Evolutionary conservation across 2,113 vertebrate genomes (phyloP).

Genomic region (Anguilla japonica): DNA sequence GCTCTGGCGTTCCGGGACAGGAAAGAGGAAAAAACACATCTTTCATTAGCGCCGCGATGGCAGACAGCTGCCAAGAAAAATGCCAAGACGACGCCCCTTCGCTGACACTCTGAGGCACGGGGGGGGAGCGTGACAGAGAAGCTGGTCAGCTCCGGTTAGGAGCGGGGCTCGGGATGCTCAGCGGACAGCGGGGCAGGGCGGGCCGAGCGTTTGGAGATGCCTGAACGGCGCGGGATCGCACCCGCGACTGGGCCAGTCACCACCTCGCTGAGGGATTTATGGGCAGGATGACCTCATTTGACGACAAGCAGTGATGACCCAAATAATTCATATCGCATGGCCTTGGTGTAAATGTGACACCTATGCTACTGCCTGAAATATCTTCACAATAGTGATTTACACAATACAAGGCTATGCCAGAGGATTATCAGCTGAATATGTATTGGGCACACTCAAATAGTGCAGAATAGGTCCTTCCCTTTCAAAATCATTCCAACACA

Average conservation of each 20-base stretch:
- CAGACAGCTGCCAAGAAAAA: conserved; percentile 29
- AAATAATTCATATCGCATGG: neutral
- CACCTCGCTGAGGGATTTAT: neutral
- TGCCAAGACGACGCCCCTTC: conserved; percentile 9
- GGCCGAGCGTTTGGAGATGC: neutral
- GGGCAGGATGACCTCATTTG: neutral
- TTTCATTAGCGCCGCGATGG: conserved; percentile 27
- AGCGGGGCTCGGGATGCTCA: neutral
- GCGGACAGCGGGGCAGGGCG: neutral
- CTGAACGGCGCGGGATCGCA: neutral
- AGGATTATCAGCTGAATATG: neutral
- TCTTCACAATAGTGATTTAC: neutral
- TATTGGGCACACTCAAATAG: neutral
- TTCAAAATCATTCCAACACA: neutral
- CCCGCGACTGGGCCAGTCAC: neutral
- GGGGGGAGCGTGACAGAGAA: neutral
- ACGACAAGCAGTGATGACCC: neutral
- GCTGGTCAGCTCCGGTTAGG: conserved; percentile 18
- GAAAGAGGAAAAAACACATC: conserved; percentile 1
- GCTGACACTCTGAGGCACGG: neutral
- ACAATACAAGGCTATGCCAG: neutral
- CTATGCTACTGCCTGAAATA: neutral
- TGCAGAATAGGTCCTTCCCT: neutral
- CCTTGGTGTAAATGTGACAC: conserved; percentile 1
- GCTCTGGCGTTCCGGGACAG: conserved; percentile 3